Evolutionary conservation across 2,113 vertebrate species (phyloP).

Genomic region (Thryonomys swinderianus): DNA sequence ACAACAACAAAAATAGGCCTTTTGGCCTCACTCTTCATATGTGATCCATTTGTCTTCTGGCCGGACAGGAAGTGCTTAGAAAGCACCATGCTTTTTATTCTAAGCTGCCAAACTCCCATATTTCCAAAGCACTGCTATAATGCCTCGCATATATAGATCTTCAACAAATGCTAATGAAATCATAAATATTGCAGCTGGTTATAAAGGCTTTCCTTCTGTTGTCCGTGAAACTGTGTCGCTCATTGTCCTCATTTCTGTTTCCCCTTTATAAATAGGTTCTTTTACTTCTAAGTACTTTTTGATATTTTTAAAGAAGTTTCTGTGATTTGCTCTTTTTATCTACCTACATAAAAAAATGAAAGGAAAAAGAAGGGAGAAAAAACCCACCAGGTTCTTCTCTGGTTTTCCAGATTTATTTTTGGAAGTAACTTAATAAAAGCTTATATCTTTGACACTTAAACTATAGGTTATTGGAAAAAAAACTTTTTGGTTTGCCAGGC

Average conservation of each 20-base stretch:
- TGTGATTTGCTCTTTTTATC: conserved; percentile 24
- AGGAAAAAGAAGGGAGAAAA: conserved; percentile 3
- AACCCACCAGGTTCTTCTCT: neutral
- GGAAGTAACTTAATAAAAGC: neutral
- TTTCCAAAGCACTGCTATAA: neutral
- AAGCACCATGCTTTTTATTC: neutral
- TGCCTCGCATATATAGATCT: neutral
- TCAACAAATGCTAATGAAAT: neutral
- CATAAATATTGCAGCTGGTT: neutral
- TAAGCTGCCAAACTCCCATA: neutral
- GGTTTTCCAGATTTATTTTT: conserved; percentile 37
- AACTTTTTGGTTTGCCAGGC: neutral
- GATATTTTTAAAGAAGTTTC: conserved; percentile 14
- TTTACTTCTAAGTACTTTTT: conserved; percentile 45
- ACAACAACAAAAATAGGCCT: too few species aligned
- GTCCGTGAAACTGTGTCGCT: neutral
- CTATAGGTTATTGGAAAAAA: neutral
- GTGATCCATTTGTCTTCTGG: neutral
- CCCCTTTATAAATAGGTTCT: conserved; percentile 26
- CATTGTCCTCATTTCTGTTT: conserved; percentile 30
- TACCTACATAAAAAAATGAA: conserved; percentile 36
- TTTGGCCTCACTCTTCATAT: neutral
- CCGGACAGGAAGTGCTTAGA: neutral
- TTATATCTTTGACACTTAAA: conserved; percentile 32
- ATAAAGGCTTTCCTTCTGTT: neutral